Evolutionary conservation across 2,888 invertebrate genomes (phyloP), one percentile per base, ranked within the genome.

Genomic region (Taenaris catops): DNA sequence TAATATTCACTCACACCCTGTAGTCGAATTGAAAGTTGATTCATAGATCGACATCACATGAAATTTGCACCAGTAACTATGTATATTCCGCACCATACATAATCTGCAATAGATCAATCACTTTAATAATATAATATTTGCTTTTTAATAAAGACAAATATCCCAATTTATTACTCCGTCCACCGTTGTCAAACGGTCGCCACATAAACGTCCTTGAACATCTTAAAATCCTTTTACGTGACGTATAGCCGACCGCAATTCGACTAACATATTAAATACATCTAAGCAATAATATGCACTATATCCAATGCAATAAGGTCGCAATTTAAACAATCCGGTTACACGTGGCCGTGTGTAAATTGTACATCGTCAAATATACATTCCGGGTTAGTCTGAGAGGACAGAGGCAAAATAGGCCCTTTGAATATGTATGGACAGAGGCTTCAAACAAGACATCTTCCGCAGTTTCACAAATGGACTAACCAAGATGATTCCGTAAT

Each of bases 311-410:
- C 0, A 1, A 1, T 19, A 25, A 28, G 11, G 11, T 8, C 16
- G 18, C 20, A n/a, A 7, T 1, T 25, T 1, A 5, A 14, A 28
- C 11, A 14, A 19, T 7, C 7, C n/a, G 6, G 12, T 2, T 4
- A 3, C 24, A 8, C 57, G 62, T 70, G 63, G 69, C 69, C 63
- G 60, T 65, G 68, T 71, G 72, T 72, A 71, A 70, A 72, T 69
- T 20, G 19, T 37, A 69, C 67, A 66, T 74, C 76, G 76, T 79
- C 71, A 78, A 79, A 78, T 79, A 79, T 78, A 78, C 78, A 79
- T 79, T 76, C 72, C 46, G 58, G 64, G 59, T 75, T 71, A 74
- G 70, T 41, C 42, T 41, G 41, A 36, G 36, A 26, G 53, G 41
- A 41, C 38, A 31, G 50, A 53, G 53, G 53, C 48, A 49, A 53